These are phyloP conservation scores for Druon quercuslanigerum DNA, from an alignment of 1,140 invertebrate genomes.

Conservation along the genomic window DNA sequence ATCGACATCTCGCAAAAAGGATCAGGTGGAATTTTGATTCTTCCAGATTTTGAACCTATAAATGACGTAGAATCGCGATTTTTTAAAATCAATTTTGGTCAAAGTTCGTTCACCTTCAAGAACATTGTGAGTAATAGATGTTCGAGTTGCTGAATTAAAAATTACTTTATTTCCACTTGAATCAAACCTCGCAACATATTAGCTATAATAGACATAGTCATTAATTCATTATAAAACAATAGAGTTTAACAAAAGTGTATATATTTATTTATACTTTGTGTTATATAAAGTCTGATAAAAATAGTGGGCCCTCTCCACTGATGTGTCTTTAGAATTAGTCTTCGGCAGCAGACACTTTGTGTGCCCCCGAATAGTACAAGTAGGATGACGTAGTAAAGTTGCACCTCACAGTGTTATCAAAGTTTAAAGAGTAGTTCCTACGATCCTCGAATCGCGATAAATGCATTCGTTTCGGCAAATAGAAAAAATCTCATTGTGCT, in stretches of 20 bases:
- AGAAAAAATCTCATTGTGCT: slow-evolving; percentile 49
- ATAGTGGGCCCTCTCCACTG: slow-evolving; percentile 60
- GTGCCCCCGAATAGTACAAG: slow-evolving; percentile 41
- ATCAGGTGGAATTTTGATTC: no score
- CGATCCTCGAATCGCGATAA: slow-evolving; percentile 14
- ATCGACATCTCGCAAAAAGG: no score
- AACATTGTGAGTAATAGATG: no score
- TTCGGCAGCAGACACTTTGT: slow-evolving; percentile 39
- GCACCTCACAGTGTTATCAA: not conserved
- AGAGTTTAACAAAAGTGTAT: slow-evolving; percentile 61
- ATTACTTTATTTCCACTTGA: slow-evolving; percentile 58
- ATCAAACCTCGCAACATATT: slow-evolving; percentile 63
- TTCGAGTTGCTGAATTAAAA: slow-evolving; percentile 57
- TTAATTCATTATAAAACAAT: slow-evolving; percentile 62
- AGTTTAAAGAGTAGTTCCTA: not conserved
- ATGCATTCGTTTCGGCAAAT: slow-evolving; percentile 40
- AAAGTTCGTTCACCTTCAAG: no score
- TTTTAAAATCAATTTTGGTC: no score
- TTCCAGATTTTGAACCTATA: no score
- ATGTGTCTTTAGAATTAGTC: slow-evolving; percentile 57
- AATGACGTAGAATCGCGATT: no score
- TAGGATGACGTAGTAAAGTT: not conserved
- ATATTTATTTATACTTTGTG: slow-evolving; percentile 57
- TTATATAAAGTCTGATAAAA: slow-evolving; percentile 70
- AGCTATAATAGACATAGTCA: slow-evolving; percentile 60